These are phyloP conservation scores for Paedocypris sp. DNA, from an alignment of 2,113 vertebrate species.

Conservation along the genomic window DNA sequence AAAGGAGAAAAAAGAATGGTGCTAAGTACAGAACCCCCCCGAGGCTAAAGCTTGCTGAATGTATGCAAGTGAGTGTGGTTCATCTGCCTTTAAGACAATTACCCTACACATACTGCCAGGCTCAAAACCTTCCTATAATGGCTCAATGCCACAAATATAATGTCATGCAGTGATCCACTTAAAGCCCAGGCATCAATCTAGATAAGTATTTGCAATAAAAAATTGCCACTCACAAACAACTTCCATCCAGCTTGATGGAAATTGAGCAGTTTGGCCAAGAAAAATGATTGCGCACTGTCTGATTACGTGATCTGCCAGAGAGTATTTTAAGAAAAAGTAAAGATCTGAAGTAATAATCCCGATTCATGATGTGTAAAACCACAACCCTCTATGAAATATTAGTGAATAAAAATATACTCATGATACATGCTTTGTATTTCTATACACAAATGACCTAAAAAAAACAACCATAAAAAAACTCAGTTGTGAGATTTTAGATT, in stretches of 20 bases:
- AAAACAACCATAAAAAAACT: too few species aligned
- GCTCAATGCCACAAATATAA: background rate
- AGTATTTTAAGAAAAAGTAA: background rate
- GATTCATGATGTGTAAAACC: background rate
- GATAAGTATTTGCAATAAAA: background rate
- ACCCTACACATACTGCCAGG: background rate
- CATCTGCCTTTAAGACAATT: background rate
- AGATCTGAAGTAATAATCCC: background rate
- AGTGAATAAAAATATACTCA: too few species aligned
- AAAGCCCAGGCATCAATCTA: background rate
- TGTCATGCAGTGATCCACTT: background rate
- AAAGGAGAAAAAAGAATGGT: background rate
- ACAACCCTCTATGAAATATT: background rate
- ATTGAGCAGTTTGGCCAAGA: background rate
- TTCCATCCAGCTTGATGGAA: background rate
- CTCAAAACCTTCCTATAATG: background rate
- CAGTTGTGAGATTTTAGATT: too few species aligned
- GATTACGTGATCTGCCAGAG: background rate
- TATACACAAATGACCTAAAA: too few species aligned
- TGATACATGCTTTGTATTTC: too few species aligned
- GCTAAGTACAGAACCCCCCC: background rate
- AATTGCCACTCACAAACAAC: background rate
- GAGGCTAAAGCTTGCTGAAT: background rate
- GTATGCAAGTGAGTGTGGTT: constrained; percentile 13
- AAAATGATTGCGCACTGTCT: background rate